Percentiles rank a stretch among this genome's conserved stretches.
phyloP scores from a whole-genome alignment of 2,113 vertebrate genomes.

The Corythoichthys intestinalis region DNA sequence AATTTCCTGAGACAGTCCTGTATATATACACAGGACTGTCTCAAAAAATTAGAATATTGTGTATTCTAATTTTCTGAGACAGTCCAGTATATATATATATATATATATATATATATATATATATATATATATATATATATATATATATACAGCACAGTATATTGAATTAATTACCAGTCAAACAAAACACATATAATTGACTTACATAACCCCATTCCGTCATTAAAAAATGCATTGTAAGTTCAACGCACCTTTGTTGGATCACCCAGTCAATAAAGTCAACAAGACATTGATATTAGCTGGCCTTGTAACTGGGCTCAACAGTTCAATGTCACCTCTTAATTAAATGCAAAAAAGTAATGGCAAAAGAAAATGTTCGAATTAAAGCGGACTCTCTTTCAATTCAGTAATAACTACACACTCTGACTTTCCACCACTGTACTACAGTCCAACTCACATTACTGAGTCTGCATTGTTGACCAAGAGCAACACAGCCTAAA shows the following conservation, averaged over 20 bases:
- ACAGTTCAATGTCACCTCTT: constrained; percentile 27
- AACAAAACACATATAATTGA: background rate
- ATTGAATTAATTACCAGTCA: background rate
- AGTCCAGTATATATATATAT: no score
- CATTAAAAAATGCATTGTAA: background rate
- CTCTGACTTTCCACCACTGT: constrained; percentile 35
- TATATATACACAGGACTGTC: no score
- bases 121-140: no score
- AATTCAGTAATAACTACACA: constrained; percentile 21
- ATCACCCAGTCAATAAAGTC: constrained; percentile 26
- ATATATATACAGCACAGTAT: no score
- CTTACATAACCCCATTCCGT: background rate
- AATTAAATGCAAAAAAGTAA: constrained; percentile 14
- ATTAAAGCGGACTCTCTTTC: constrained; percentile 34
- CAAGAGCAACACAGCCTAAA: constrained; percentile 77
- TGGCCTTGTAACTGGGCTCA: constrained; percentile 32
- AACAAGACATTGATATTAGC: constrained; percentile 39
- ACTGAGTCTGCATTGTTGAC: constrained; percentile 75
- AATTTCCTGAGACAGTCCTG: no score
- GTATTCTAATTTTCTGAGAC: no score
- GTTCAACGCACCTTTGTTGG: constrained; percentile 12
- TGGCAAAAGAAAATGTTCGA: constrained; percentile 3
- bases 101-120: no score
- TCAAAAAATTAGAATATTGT: no score
- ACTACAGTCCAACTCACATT: constrained; percentile 74